Evolutionary conservation across 53 echinoderm and acorn worm genomes (phyloP).

Genomic region (Paracentrotus lividus): DNA sequence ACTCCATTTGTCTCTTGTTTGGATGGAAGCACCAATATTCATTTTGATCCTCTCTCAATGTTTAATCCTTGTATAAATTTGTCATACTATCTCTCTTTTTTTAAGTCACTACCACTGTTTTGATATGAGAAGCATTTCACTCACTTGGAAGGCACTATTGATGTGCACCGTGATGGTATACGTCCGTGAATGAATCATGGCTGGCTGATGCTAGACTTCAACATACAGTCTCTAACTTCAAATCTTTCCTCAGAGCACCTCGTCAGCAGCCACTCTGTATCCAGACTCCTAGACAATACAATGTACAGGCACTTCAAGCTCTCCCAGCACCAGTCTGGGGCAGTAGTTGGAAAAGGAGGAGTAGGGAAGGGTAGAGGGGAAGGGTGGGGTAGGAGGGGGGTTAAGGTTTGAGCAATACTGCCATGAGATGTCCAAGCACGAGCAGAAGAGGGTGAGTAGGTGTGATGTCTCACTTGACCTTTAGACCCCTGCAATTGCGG

Average conservation of each 20-base stretch:
- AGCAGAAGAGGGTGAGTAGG: neutral
- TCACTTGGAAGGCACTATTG: constrained; percentile 88
- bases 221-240: neutral
- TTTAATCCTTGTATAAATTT: too few relatives aligned
- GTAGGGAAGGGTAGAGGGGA: neutral
- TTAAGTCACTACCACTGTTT: too few relatives aligned
- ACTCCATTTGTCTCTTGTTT: too few relatives aligned
- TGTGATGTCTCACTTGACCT: neutral
- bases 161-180: constrained; percentile 97
- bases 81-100: too few relatives aligned
- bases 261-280: neutral
- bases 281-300: neutral
- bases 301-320: constrained; percentile 28
- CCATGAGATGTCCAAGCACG: constrained; percentile 26
- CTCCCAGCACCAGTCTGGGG: neutral
- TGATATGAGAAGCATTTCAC: neutral
- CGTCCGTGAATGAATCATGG: constrained; percentile 93
- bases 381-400: neutral
- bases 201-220: constrained; percentile 47
- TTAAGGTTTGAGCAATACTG: neutral
- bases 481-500: neutral
- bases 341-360: neutral
- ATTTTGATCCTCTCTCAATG: too few relatives aligned
- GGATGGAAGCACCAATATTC: too few relatives aligned
- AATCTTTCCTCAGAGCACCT: neutral